phyloP scores from a whole-genome alignment of 2,797 vertebrate genomes.

The Clarias pachynema region DNA sequence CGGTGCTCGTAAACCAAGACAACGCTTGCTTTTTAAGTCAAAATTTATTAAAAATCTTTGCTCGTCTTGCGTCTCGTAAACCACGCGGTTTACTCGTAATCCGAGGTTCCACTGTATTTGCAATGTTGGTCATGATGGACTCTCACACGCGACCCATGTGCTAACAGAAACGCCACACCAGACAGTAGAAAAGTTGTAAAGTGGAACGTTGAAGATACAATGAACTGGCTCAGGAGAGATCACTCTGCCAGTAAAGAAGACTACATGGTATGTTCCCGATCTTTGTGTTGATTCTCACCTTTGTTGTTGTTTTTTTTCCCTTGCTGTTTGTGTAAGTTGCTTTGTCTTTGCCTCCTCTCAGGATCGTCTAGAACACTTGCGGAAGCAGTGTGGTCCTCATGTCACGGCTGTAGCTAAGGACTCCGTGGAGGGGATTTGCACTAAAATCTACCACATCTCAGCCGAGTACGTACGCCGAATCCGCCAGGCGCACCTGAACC shows the following conservation, averaged over 20 bases:
- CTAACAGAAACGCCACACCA: constrained; percentile 88
- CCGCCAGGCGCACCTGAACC: constrained; percentile 85
- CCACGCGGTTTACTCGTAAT: no score
- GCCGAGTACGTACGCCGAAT: constrained; percentile 91
- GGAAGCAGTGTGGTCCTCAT: constrained; percentile 93
- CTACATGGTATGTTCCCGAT: constrained; percentile 78
- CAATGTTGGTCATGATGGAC: neutral
- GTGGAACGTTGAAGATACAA: constrained; percentile 98
- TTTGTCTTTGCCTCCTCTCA: constrained; percentile 58
- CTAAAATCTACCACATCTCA: constrained; percentile 97
- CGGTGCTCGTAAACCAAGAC: no score
- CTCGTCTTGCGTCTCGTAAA: no score
- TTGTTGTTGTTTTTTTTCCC: neutral
- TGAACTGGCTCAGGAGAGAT: constrained; percentile 96
- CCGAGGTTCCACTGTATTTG: no score
- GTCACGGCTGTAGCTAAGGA: constrained; percentile 93
- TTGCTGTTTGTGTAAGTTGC: neutral
- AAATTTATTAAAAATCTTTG: no score
- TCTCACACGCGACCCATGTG: neutral
- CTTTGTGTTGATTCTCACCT: neutral
- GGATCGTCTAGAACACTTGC: constrained; percentile 95
- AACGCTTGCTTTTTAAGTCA: no score
- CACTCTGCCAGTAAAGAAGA: constrained; percentile 97
- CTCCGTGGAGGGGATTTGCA: constrained; percentile 97
- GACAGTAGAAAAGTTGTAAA: constrained; percentile 98